These are phyloP conservation scores for Drosophila mercatorum DNA, from an alignment of 2,888 invertebrate genomes.

Conservation along the genomic window DNA sequence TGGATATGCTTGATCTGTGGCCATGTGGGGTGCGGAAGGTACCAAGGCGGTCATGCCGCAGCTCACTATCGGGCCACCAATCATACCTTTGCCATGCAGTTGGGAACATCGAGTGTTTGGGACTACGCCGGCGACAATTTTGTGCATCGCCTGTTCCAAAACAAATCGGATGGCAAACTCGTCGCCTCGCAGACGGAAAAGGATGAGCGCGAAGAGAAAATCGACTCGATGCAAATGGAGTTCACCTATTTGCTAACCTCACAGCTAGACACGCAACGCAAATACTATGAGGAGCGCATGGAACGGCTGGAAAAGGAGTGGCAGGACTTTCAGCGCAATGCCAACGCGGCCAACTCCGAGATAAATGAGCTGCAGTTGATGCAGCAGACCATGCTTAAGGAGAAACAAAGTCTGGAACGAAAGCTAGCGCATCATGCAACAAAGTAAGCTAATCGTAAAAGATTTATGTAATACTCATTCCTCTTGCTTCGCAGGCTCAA, in stretches of 20 bases:
- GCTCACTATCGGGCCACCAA: slow-evolving; percentile 97
- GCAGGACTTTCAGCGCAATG: slow-evolving; percentile 86
- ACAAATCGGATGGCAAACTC: slow-evolving; percentile 97
- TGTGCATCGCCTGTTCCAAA: slow-evolving; percentile 96
- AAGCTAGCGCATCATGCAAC: slow-evolving; percentile 88
- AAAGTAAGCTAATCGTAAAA: slow-evolving; percentile 85
- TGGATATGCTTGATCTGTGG: slow-evolving; percentile 99
- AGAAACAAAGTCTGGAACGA: slow-evolving; percentile 89
- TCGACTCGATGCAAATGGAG: slow-evolving; percentile 97
- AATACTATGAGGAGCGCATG: slow-evolving; percentile 94
- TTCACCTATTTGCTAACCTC: slow-evolving; percentile 98
- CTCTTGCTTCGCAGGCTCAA: slow-evolving; percentile 85
- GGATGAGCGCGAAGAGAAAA: slow-evolving; percentile 90
- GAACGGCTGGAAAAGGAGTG: slow-evolving; percentile 87
- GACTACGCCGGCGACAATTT: slow-evolving; percentile 98
- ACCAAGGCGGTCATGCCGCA: slow-evolving; percentile 95
- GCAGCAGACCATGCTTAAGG: slow-evolving; percentile 86
- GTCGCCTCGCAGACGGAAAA: slow-evolving; percentile 91
- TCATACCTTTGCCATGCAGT: slow-evolving; percentile 98
- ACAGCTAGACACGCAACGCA: slow-evolving; percentile 96
- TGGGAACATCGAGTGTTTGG: slow-evolving; percentile 99
- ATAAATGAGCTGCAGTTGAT: slow-evolving; percentile 85
- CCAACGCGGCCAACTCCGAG: slow-evolving; percentile 85
- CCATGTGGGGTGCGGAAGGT: slow-evolving; percentile 98
- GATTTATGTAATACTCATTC: neutral